Evolutionary conservation across 2,888 invertebrate genomes (phyloP).

Genomic region (Clistopyga incitator): DNA sequence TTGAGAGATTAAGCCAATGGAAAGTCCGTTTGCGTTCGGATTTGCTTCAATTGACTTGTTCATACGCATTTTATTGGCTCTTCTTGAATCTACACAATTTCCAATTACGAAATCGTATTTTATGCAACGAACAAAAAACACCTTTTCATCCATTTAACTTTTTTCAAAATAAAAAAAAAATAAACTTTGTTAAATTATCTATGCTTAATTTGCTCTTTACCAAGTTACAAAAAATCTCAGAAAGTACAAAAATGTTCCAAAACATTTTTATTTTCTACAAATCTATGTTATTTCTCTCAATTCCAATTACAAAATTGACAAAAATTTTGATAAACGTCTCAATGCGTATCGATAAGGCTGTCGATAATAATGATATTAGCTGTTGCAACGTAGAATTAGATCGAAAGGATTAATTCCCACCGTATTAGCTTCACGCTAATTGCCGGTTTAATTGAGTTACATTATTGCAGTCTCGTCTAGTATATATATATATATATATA

Average conservation of each 20-base stretch:
- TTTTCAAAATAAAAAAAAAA: too few relatives aligned
- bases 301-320: too few relatives aligned
- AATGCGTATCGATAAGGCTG: background rate
- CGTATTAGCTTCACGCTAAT: conserved; percentile 46
- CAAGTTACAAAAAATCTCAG: too few relatives aligned
- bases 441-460: conserved; percentile 58
- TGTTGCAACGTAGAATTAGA: conserved; percentile 32
- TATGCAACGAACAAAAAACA: background rate
- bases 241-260: too few relatives aligned
- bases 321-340: background rate
- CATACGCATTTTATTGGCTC: background rate
- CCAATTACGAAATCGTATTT: background rate
- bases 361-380: background rate
- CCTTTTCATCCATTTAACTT: too few relatives aligned
- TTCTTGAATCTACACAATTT: background rate
- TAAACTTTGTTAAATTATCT: too few relatives aligned
- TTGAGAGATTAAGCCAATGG: conserved; percentile 54
- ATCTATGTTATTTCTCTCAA: too few relatives aligned
- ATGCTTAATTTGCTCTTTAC: too few relatives aligned
- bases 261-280: too few relatives aligned
- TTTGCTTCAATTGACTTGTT: background rate
- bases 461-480: conserved; percentile 44
- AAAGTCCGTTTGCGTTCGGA: background rate
- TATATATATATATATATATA: background rate
- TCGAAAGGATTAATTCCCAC: conserved; percentile 37